Conservation (phyloP, 2,888 invertebrate genomes). For the Axea sp. region DNA sequence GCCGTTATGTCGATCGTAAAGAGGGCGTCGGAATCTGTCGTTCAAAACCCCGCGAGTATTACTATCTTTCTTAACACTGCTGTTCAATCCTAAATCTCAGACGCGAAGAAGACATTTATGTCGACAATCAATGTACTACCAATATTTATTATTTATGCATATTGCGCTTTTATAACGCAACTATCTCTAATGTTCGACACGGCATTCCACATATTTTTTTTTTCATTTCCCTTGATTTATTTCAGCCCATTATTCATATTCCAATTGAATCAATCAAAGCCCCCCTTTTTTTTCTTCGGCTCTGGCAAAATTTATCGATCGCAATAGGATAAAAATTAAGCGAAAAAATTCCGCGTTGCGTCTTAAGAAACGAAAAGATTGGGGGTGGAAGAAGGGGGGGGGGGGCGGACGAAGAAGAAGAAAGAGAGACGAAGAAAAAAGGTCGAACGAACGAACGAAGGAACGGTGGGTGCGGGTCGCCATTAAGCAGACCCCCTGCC, state of each 20-base stretch:
- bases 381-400: constrained; percentile 6
- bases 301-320: constrained; percentile 38
- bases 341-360: constrained; percentile 51
- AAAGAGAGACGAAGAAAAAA: constrained; percentile 57
- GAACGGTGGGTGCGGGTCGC: constrained; percentile 77
- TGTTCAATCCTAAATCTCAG: constrained; percentile 48
- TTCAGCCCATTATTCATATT: constrained; percentile 29
- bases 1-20: constrained; percentile 72
- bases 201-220: constrained; percentile 15
- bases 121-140: constrained; percentile 49
- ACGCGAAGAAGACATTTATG: constrained; percentile 50
- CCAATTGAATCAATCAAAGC: constrained; percentile 50
- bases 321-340: constrained; percentile 50
- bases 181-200: constrained; percentile 26
- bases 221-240: constrained; percentile 30
- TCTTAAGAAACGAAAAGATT: constrained; percentile 33
- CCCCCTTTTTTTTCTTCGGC: constrained; percentile 1
- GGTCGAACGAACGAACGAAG: constrained; percentile 66
- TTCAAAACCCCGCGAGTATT: constrained; percentile 43
- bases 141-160: constrained; percentile 46
- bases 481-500: constrained; percentile 79
- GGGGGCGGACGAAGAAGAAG: constrained; percentile 9
- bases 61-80: constrained; percentile 43
- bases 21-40: constrained; percentile 66
- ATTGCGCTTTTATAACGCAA: constrained; percentile 14